phyloP scores from a whole-genome alignment of 1,140 invertebrate genomes.

The Drosophila malerkotliana region DNA sequence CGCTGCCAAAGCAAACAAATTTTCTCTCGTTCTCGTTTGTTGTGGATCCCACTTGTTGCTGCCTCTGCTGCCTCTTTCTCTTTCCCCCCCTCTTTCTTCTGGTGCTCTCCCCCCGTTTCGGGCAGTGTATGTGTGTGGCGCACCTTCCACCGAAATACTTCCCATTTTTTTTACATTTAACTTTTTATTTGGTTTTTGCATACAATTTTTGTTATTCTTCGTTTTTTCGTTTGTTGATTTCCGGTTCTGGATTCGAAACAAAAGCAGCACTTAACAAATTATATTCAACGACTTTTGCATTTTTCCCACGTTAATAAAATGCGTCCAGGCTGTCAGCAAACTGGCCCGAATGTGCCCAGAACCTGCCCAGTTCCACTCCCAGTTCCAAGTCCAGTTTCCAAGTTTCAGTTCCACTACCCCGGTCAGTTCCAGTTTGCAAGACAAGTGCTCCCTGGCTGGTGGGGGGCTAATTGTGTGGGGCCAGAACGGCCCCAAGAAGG shows the following conservation, averaged over 20 bases:
- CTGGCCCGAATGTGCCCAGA: not conserved
- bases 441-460: slow-evolving; percentile 45
- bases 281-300: slow-evolving; percentile 51
- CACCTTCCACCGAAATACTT: slow-evolving; percentile 26
- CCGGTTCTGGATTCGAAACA: slow-evolving; percentile 52
- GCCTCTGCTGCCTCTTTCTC: slow-evolving; percentile 13
- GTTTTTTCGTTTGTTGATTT: slow-evolving; percentile 54
- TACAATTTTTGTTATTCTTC: slow-evolving; percentile 29
- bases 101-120: too few relatives aligned
- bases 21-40: slow-evolving; percentile 61
- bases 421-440: slow-evolving; percentile 37
- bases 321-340: slow-evolving; percentile 36
- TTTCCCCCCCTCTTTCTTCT: slow-evolving; percentile 17
- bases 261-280: slow-evolving; percentile 35
- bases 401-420: slow-evolving; percentile 33
- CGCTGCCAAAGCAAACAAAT: slow-evolving; percentile 58
- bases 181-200: slow-evolving; percentile 50
- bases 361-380: slow-evolving; percentile 1
- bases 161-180: slow-evolving; percentile 34
- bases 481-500: slow-evolving; percentile 27
- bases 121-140: slow-evolving; percentile 10
- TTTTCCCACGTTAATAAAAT: slow-evolving; percentile 76
- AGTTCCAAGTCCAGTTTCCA: slow-evolving; percentile 26
- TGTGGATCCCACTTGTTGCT: slow-evolving; percentile 34
- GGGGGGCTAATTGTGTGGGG: slow-evolving; percentile 64